A percentile compares a stretch with the other conserved stretches of the same genome.
These are phyloP conservation scores for Drosophila sulfurigaster DNA, from an alignment of 1,140 invertebrate genomes.

Conservation along the genomic window DNA sequence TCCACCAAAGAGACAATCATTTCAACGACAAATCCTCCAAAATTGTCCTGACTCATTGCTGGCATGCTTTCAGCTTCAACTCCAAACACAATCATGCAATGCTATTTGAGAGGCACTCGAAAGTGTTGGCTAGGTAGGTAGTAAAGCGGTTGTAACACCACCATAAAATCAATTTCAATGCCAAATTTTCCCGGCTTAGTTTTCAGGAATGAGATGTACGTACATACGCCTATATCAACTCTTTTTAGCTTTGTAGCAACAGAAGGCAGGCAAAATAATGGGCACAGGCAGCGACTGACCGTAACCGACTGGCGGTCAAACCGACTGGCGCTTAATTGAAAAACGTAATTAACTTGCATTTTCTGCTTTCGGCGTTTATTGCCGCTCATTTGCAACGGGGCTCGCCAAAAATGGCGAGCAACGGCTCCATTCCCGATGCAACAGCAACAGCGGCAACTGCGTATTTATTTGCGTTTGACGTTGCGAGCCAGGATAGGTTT, in stretches of 20 bases:
- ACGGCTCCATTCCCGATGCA: constrained; percentile 1
- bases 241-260: constrained; percentile 32
- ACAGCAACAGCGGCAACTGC: constrained; percentile 20
- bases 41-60: background rate
- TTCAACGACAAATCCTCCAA: background rate
- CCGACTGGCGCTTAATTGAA: constrained; percentile 75
- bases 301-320: constrained; percentile 32
- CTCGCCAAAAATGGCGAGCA: constrained; percentile 52
- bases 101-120: background rate
- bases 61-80: no score
- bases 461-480: constrained; percentile 69
- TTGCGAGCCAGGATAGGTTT: background rate
- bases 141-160: constrained; percentile 45
- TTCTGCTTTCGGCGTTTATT: constrained; percentile 82
- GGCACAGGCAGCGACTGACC: constrained; percentile 1
- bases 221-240: background rate
- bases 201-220: constrained; percentile 8
- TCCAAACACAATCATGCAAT: background rate
- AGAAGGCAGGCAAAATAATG: background rate
- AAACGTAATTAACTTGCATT: constrained; percentile 83
- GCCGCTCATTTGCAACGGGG: constrained; percentile 76
- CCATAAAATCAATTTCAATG: constrained; percentile 70
- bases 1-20: no score
- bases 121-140: constrained; percentile 16
- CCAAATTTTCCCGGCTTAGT: constrained; percentile 53